phyloP scores from a whole-genome alignment of 2,113 vertebrate species.

The Eonycteris spelaea region DNA sequence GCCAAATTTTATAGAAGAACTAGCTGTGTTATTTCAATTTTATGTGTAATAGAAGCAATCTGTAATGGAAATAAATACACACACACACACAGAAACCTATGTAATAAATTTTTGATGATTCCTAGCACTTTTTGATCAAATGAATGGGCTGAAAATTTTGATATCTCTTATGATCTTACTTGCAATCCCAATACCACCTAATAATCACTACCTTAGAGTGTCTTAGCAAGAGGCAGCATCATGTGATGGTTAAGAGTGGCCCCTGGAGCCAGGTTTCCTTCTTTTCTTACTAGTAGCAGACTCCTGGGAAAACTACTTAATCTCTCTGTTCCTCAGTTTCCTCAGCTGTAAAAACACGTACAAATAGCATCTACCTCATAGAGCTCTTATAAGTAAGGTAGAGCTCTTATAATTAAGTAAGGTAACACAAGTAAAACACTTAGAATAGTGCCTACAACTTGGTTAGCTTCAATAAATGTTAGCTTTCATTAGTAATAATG shows the following conservation, averaged over 20 bases:
- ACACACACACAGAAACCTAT: background rate
- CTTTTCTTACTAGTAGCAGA: background rate
- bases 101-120: background rate
- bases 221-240: background rate
- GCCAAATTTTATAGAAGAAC: background rate
- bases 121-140: background rate
- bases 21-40: background rate
- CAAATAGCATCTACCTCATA: background rate
- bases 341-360: conserved; percentile 48
- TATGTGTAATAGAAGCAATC: background rate
- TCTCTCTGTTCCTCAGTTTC: conserved; percentile 7
- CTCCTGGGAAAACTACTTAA: background rate
- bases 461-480: background rate
- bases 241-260: background rate
- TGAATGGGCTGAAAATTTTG: background rate
- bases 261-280: background rate
- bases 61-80: background rate
- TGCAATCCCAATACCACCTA: background rate
- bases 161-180: background rate
- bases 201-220: background rate
- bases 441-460: background rate
- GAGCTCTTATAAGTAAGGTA: background rate
- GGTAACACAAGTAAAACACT: background rate
- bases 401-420: background rate
- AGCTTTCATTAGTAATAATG: conserved; percentile 25